Evolutionary conservation across 2,888 invertebrate genomes (phyloP).

Genomic region (Nomada ruficornis): DNA sequence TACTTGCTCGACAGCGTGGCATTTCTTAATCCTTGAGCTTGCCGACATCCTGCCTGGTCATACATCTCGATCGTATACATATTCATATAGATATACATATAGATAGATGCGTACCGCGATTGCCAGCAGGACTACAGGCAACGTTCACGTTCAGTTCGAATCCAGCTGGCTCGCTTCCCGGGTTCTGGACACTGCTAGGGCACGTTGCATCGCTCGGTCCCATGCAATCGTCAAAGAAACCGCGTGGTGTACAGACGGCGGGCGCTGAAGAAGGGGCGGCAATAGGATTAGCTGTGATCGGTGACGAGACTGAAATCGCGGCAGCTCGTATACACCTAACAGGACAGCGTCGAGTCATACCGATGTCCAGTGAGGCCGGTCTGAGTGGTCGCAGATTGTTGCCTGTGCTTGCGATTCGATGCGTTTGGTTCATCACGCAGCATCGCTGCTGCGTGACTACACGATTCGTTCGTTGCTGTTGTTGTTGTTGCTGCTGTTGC

Average conservation of each 20-base stretch:
- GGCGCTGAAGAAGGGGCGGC: constrained; percentile 76
- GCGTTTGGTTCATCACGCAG: constrained; percentile 65
- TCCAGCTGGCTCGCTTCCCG: constrained; percentile 79
- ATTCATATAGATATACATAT: no score
- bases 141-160: constrained; percentile 81
- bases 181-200: constrained; percentile 64
- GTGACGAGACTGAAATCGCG: constrained; percentile 45
- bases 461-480: constrained; percentile 25
- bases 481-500: constrained; percentile 36
- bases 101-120: constrained; percentile 72
- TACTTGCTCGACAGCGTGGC: no score
- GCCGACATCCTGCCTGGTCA: no score
- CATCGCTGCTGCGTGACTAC: constrained; percentile 57
- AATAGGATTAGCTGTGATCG: constrained; percentile 34
- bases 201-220: constrained; percentile 76
- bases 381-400: constrained; percentile 70
- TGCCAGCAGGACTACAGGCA: constrained; percentile 77
- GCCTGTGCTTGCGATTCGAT: constrained; percentile 16
- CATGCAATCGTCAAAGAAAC: constrained; percentile 76
- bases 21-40: no score
- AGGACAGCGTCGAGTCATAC: constrained; percentile 67
- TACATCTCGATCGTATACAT: no score
- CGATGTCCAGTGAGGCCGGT: constrained; percentile 79
- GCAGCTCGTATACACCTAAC: constrained; percentile 53
- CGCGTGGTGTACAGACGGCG: constrained; percentile 68